Evolutionary conservation across 2,888 invertebrate species (phyloP).

Genomic region (Leucozona laternaria): DNA sequence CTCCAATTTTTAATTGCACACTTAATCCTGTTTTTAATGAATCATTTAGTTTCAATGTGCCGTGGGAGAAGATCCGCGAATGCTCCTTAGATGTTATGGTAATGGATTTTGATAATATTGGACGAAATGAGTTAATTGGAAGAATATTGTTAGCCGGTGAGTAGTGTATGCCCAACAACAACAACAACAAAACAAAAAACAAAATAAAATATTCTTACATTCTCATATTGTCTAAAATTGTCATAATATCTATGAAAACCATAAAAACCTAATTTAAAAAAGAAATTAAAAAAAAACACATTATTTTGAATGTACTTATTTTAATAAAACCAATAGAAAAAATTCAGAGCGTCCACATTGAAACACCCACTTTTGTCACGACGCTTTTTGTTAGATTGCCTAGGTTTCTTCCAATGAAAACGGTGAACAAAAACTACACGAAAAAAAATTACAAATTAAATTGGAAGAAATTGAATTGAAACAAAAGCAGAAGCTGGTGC

Average conservation of each 20-base stretch:
- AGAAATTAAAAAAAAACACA: neutral
- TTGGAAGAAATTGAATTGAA: conserved; percentile 8
- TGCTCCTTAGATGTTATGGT: conserved; percentile 97
- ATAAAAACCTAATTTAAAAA: conserved; percentile 63
- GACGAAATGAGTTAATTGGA: conserved; percentile 95
- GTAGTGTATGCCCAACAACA: conserved; percentile 60
- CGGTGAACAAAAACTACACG: neutral
- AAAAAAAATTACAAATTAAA: neutral
- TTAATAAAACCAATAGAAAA: conserved; percentile 6
- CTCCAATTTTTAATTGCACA: conserved; percentile 96
- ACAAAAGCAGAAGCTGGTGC: conserved; percentile 22
- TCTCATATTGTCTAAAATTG: conserved; percentile 79
- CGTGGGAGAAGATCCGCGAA: conserved; percentile 98
- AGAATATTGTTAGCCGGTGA: conserved; percentile 95
- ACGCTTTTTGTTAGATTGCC: conserved; percentile 40
- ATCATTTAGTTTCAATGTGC: conserved; percentile 97
- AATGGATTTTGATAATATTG: conserved; percentile 99
- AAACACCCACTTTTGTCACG: conserved; percentile 71
- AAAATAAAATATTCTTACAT: conserved; percentile 76
- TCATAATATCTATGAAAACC: conserved; percentile 77
- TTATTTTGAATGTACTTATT: conserved; percentile 18
- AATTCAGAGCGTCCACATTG: conserved; percentile 74
- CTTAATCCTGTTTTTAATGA: conserved; percentile 98
- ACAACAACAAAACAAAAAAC: conserved; percentile 40
- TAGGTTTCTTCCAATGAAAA: conserved; percentile 3